phyloP scores from a whole-genome alignment of 2,888 invertebrate genomes.

The Mamestra brassicae region DNA sequence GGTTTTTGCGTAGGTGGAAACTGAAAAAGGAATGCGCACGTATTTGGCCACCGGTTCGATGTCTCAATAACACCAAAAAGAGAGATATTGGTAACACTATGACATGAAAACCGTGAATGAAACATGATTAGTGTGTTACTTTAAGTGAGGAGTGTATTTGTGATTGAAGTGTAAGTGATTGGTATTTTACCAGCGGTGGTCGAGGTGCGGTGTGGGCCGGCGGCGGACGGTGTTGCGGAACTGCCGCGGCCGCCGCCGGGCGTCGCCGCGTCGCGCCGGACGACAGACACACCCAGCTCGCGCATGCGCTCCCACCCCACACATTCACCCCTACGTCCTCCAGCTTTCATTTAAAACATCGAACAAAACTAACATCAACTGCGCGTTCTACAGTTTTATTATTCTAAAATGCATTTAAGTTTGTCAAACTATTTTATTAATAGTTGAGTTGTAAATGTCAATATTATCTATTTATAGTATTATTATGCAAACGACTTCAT shows the following conservation, averaged over 20 bases:
- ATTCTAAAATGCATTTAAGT: constrained; percentile 7
- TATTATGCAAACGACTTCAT: neutral
- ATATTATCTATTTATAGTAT: neutral
- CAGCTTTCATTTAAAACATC: constrained; percentile 61
- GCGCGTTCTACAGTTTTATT: constrained; percentile 43
- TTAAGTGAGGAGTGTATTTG: constrained; percentile 52
- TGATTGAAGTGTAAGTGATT: constrained; percentile 61
- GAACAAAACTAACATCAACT: constrained; percentile 66
- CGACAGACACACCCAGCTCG: constrained; percentile 86
- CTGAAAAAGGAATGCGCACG: constrained; percentile 78
- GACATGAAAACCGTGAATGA: constrained; percentile 20
- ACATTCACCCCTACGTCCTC: constrained; percentile 69
- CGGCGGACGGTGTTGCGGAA: constrained; percentile 79
- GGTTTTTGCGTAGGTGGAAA: constrained; percentile 78
- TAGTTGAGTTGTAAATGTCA: neutral
- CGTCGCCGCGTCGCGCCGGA: constrained; percentile 75
- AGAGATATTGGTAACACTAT: constrained; percentile 45
- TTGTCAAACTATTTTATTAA: constrained; percentile 15
- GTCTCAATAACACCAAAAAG: constrained; percentile 56
- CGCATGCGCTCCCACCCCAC: constrained; percentile 83
- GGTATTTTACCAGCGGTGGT: constrained; percentile 74
- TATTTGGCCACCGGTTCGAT: constrained; percentile 69
- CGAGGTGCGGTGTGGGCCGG: constrained; percentile 67
- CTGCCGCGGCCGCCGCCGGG: constrained; percentile 82
- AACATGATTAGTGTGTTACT: constrained; percentile 32